Evolutionary conservation across 2,797 vertebrate genomes (phyloP), one percentile per base, ranked within the genome.

Genomic region (Takifugu rubripes): DNA sequence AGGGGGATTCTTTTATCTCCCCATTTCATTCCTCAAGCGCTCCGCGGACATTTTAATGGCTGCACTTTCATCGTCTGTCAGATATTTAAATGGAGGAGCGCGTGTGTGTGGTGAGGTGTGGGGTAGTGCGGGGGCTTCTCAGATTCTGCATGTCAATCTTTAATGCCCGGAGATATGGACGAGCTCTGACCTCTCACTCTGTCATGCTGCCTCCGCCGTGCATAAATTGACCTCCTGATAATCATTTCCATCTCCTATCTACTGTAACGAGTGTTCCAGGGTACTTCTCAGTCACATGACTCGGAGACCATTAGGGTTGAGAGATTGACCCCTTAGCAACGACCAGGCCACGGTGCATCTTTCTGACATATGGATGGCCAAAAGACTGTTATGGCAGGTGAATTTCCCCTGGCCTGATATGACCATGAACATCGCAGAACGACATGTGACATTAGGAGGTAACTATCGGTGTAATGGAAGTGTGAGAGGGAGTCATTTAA

Each of bases 61-160:
- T 88, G 83, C 84, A 88, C 87, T 91, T 90, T 90, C 85, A 89
- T 91, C 82, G 86, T 88, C 88, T 89, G 87, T 90, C 89, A 90
- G 88, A 91, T 91, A 90, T 91, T 90, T 89, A 91, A 90, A 91
- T 90, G 80, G 73, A 70, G 82, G 78, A 80, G 80, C 70, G 85
- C 31, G 65, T 81, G 78, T 73, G 78, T 78, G 78, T 78, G 75
- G 76, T 60, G 76, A 65, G 63, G 69, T 79, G 75, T 49, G 68
- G 72, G 74, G 62, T 70, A 64, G 67, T 50, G 61, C 42, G 60
- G 75, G 70, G 74, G 69, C 79, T 75, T 79, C 83, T 86, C 75
- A 81, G 80, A 84, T 84, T 83, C 84, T 85, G 82, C 85, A 81
- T 81, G 87, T 87, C 87, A 85, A 83, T 88, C 87, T 88, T 90